phyloP scores from a whole-genome alignment of 2,888 invertebrate species.

The Acronicta leporina region DNA sequence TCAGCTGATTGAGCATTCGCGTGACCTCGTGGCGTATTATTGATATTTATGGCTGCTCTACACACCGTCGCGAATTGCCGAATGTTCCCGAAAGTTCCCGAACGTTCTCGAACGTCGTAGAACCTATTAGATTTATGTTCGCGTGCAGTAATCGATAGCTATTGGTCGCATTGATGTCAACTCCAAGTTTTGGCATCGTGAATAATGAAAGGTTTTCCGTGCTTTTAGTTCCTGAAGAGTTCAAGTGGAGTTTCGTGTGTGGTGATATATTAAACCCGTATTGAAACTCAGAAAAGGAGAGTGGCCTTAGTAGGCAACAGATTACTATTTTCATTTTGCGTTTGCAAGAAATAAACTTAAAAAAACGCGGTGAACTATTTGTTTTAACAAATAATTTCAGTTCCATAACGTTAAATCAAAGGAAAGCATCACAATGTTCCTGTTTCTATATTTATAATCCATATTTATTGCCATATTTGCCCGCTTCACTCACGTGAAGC shows the following conservation, averaged over 20 bases:
- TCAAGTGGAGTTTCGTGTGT: conserved; percentile 33
- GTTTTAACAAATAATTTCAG: too few relatives aligned
- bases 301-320: not conserved
- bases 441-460: too few relatives aligned
- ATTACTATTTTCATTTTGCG: not conserved
- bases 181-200: conserved; percentile 41
- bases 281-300: conserved; percentile 17
- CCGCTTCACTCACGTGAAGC: too few relatives aligned
- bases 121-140: conserved; percentile 41
- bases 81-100: conserved; percentile 20
- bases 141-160: conserved; percentile 51
- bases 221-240: conserved; percentile 39
- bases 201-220: conserved; percentile 42
- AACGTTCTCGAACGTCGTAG: conserved; percentile 5
- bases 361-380: too few relatives aligned
- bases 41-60: conserved; percentile 44
- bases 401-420: too few relatives aligned
- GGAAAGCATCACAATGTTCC: too few relatives aligned
- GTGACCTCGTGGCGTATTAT: conserved; percentile 52
- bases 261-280: conserved; percentile 38
- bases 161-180: conserved; percentile 52
- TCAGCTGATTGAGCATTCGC: conserved; percentile 58
- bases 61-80: conserved; percentile 34
- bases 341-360: too few relatives aligned
- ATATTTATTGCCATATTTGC: too few relatives aligned